Evolutionary conservation across 2,113 vertebrate genomes (phyloP).

Genomic region (Sturnira hondurensis): DNA sequence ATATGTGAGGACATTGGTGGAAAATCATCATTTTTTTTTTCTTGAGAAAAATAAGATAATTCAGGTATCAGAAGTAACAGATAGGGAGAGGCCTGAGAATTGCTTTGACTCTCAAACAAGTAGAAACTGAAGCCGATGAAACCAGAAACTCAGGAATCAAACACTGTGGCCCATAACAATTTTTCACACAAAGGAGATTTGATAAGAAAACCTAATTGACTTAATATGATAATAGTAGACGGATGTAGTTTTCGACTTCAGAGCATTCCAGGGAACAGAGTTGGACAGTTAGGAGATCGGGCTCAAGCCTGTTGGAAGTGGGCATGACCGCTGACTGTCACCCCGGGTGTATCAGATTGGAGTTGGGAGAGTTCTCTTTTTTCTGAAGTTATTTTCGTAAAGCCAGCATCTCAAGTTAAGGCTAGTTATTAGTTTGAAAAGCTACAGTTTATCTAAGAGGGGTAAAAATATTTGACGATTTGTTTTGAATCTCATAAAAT

Average conservation of each 20-base stretch:
- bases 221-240: constrained; percentile 50
- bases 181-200: constrained; percentile 66
- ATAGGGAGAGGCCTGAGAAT: constrained; percentile 60
- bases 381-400: constrained; percentile 36
- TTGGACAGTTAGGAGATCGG: constrained; percentile 40
- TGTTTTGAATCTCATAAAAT: constrained; percentile 44
- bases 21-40: not conserved
- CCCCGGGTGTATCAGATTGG: not conserved
- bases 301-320: not conserved
- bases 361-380: not conserved
- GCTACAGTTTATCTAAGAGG: constrained; percentile 12
- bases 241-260: constrained; percentile 67
- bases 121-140: constrained; percentile 58
- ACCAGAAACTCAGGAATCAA: constrained; percentile 62
- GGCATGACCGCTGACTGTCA: not conserved
- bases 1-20: not conserved
- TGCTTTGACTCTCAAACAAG: constrained; percentile 68
- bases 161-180: constrained; percentile 29
- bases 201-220: constrained; percentile 71
- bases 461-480: constrained; percentile 10
- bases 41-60: constrained; percentile 55
- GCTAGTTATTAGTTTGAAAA: not conserved
- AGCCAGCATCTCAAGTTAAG: not conserved
- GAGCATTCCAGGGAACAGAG: constrained; percentile 52
- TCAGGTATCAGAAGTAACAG: constrained; percentile 5